Evolutionary conservation across 2,113 vertebrate species (phyloP), one percentile per base, ranked within the genome.

Genomic region (Passer montanus): DNA sequence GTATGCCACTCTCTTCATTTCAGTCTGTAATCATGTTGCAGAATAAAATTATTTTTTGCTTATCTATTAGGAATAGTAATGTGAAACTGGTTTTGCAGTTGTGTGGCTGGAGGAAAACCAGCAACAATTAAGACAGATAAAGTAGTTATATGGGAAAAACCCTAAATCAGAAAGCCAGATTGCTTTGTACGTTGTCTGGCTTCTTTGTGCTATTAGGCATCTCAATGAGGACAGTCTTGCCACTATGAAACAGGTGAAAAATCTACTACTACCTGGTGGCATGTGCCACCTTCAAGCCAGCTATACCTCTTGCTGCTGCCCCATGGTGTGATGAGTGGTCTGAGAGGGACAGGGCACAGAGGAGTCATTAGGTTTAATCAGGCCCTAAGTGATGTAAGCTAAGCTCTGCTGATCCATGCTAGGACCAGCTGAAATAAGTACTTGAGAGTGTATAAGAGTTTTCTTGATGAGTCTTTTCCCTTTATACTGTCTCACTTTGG

Each of bases 291-390:
- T 68, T 64, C 12, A 28, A 84, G 12, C 22, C 70, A 95, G 30
- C 15, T 9, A 0, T n/a, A 19, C 18, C 16, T 47, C 20, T 49
- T 5, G 1, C 31, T 5, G 1, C 31, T 87, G 23, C 15, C 13
- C 55, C 5, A 2, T 23, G 35, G 30, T 46, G 16, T 49, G 33
- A 41, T 17, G 17, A 0, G 1, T 28, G 11, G 19, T 47, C 7
- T 62, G 53, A 41, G 44, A 83, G 9, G 9, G 15, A 10, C 4
- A 39, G 44, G 11, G 4, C 55, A 33, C 17, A 22, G 16, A 66
- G 37, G 6, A 63, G 26, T 55, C 16, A 64, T 85, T 39, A 59
- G 37, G 33, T 47, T 85, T 77, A 63, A 43, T 44, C 30, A 76
- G 1, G 43, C 35, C 55, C 27, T 85, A 26, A 53, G 5, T 37